Percentiles rank a stretch among this genome's conserved stretches.
Conservation (phyloP, 2,888 invertebrate genomes). For the Acleris holmiana region DNA sequence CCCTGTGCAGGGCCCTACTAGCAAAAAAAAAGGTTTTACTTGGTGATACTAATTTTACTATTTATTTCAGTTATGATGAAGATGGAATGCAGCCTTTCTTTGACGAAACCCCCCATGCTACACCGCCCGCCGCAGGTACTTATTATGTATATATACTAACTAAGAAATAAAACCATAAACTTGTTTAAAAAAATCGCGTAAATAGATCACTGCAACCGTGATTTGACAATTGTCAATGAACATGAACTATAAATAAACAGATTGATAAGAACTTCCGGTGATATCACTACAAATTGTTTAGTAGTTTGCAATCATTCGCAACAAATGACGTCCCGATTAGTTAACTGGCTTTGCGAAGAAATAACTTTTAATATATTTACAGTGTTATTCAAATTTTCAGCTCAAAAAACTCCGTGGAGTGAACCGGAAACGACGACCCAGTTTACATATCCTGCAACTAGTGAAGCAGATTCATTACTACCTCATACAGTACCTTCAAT, state of each 20-base stretch:
- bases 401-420: constrained; percentile 76
- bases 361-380: constrained; percentile 57
- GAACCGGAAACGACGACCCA: constrained; percentile 67
- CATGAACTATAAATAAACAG: constrained; percentile 42
- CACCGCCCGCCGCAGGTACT: constrained; percentile 77
- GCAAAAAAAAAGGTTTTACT: too few species aligned
- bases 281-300: constrained; percentile 45
- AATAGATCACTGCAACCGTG: background rate
- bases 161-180: background rate
- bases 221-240: constrained; percentile 38
- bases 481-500: constrained; percentile 66
- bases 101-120: constrained; percentile 79
- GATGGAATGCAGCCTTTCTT: constrained; percentile 82
- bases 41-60: too few species aligned
- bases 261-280: constrained; percentile 71
- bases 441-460: constrained; percentile 68
- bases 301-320: constrained; percentile 45
- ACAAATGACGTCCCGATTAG: constrained; percentile 60
- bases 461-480: constrained; percentile 65
- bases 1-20: too few species aligned
- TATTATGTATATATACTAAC: background rate
- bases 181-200: background rate
- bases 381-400: constrained; percentile 69
- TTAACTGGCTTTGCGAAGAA: constrained; percentile 57
- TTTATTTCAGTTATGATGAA: constrained; percentile 70